Conservation (phyloP, 2,797 vertebrate species). For the Lacerta agilis region DNA sequence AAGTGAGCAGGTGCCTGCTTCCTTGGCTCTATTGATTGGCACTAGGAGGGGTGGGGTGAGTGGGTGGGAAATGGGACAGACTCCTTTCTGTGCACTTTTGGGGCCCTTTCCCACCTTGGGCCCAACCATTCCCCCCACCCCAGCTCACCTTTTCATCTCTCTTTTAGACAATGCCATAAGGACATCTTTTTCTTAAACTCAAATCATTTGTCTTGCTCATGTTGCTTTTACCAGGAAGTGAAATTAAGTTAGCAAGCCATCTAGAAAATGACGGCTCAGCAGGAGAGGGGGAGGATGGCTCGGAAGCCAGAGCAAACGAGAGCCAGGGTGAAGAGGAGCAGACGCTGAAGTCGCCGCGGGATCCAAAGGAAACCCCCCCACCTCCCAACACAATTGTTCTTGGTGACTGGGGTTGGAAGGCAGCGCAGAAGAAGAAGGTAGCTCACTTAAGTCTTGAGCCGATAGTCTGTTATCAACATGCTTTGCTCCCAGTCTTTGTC, state of each 20-base stretch:
- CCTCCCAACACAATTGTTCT: constrained; percentile 76
- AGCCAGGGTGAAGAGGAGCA: constrained; percentile 14
- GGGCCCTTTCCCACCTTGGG: not conserved
- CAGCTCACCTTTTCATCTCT: not conserved
- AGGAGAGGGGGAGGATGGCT: not conserved
- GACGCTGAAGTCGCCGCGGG: not conserved
- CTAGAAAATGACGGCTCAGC: not conserved
- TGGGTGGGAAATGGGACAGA: too few species aligned
- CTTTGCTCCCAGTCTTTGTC: not conserved
- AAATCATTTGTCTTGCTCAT: not conserved
- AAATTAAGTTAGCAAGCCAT: not conserved
- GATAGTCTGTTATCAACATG: not conserved
- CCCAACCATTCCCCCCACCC: not conserved
- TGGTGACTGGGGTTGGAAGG: constrained; percentile 82
- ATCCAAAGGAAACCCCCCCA: not conserved
- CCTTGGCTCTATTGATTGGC: not conserved
- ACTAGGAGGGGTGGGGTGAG: not conserved
- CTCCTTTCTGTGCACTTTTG: not conserved
- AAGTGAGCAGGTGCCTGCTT: not conserved
- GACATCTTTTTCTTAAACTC: not conserved
- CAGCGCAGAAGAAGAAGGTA: constrained; percentile 82
- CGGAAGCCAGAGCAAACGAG: constrained; percentile 13
- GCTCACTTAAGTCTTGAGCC: not conserved
- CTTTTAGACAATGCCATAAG: too few species aligned
- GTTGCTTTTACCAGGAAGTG: not conserved